Conservation (phyloP, 2,113 vertebrate species). For the Sclerurus mexicanus region DNA sequence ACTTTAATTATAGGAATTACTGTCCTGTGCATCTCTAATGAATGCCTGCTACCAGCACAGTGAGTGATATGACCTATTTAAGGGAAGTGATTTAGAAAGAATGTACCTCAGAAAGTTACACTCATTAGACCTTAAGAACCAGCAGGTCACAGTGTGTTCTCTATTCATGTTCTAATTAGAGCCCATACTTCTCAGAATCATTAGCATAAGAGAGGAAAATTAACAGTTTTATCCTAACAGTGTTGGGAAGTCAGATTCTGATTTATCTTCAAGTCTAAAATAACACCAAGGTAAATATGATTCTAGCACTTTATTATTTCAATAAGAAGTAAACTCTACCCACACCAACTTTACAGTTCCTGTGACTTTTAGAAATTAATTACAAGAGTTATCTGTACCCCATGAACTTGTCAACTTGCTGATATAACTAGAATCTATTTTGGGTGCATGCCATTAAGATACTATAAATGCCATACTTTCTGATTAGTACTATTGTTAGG, state of each 20-base stretch:
- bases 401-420: conserved; percentile 62
- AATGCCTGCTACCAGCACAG: not conserved
- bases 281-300: not conserved
- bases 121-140: not conserved
- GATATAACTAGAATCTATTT: conserved; percentile 64
- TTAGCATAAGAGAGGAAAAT: not conserved
- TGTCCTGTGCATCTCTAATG: not conserved
- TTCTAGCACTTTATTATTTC: not conserved
- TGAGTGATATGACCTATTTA: conserved; percentile 1
- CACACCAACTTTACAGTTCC: conserved; percentile 50
- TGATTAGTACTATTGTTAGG: conserved; percentile 65
- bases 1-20: not conserved
- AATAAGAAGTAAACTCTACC: conserved; percentile 4
- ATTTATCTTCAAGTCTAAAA: not conserved
- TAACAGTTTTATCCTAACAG: not conserved
- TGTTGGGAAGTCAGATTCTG: not conserved
- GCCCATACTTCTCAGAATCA: not conserved
- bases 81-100: not conserved
- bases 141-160: conserved; percentile 31
- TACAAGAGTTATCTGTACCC: conserved; percentile 57
- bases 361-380: conserved; percentile 70
- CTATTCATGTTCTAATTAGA: conserved; percentile 51
- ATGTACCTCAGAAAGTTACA: not conserved
- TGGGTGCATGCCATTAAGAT: conserved; percentile 62
- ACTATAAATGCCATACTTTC: conserved; percentile 62